Conservation (phyloP, 1,140 invertebrate species). For the Atta cephalotes region DNA sequence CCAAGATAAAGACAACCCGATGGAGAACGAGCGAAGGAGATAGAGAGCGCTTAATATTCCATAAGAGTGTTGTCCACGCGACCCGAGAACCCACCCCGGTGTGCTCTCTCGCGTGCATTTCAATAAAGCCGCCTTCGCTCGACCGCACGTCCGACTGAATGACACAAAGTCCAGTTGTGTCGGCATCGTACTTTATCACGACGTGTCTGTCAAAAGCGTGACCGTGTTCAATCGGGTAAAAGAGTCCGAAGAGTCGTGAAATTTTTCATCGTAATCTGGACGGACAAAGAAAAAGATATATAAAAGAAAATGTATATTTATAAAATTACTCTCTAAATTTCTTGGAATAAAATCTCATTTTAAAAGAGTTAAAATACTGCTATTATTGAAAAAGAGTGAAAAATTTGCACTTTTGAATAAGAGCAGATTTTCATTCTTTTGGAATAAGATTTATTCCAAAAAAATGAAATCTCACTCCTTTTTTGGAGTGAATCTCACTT, state of each 20-base stretch:
- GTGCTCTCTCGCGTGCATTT: constrained; percentile 72
- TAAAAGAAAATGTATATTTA: neutral
- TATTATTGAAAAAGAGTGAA: too few relatives aligned
- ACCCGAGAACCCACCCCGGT: constrained; percentile 76
- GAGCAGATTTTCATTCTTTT: too few relatives aligned
- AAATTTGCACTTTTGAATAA: too few relatives aligned
- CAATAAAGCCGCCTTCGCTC: constrained; percentile 75
- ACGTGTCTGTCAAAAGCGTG: constrained; percentile 53
- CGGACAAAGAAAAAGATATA: neutral
- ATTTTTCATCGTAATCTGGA: neutral
- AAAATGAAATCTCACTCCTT: too few relatives aligned
- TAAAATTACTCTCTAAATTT: neutral
- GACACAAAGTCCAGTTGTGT: constrained; percentile 37
- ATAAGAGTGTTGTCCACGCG: constrained; percentile 81
- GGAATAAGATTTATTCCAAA: too few relatives aligned
- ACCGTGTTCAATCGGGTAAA: constrained; percentile 10
- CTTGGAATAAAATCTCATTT: neutral
- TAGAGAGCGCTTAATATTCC: constrained; percentile 80
- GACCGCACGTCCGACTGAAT: constrained; percentile 29
- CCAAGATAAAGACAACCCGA: constrained; percentile 47
- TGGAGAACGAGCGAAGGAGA: constrained; percentile 7
- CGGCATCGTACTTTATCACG: constrained; percentile 1
- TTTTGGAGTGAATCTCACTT: too few relatives aligned
- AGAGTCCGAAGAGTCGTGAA: neutral
- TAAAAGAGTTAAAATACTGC: too few relatives aligned